Evolutionary conservation across 2,888 invertebrate species (phyloP), one percentile per base, ranked within the genome.

Genomic region (Magallana nippona): DNA sequence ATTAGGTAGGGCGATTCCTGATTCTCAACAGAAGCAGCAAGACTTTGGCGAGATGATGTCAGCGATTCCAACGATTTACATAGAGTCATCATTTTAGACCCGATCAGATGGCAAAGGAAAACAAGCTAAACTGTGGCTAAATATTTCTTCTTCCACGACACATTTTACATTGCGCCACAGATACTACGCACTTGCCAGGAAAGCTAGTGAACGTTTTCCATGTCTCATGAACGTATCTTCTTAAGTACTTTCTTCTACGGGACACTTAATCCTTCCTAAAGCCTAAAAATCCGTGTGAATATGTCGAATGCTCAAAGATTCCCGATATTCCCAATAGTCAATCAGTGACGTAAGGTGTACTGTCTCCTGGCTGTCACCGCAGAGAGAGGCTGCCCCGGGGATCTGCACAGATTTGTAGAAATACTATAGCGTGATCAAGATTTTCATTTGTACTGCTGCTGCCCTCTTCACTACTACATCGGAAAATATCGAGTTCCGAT

Each of bases 1-100:
- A 85, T 79, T 17, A 85, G 83, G 58, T 85, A 85, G 1, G 85
- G 85, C 0, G 85, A 82, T 58, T 81, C 82, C 60, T 83, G 85
- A 19, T 78, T 81, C 55, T 85, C 85, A 1, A 85, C 82, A 3
- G 85, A 85, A n/a, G 63, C 80, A n/a, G 81, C 82, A 2, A 83
- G 85, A 81, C 85, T 85, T 15, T 83, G 83, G 10, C 79, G 78
- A 10, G 81, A 79, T 19, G 80, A 85, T 13, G 81, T 32, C 17
- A 85, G 79, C 3, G 85, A 85, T 60, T 85, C 85, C 63, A 82
- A 60, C 15, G 85, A 85, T 55, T 83, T 83, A 44, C 83, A 82
- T 63, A 85, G 81, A 27, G 85, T 85, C n/a, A 84, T 82, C 82
- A 83, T 83, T n/a, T 11, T 62, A 58, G 3, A 55, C 8, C 56